Conservation (phyloP, 53 echinoderm and acorn worm genomes). For the Echinarachnius parma region DNA sequence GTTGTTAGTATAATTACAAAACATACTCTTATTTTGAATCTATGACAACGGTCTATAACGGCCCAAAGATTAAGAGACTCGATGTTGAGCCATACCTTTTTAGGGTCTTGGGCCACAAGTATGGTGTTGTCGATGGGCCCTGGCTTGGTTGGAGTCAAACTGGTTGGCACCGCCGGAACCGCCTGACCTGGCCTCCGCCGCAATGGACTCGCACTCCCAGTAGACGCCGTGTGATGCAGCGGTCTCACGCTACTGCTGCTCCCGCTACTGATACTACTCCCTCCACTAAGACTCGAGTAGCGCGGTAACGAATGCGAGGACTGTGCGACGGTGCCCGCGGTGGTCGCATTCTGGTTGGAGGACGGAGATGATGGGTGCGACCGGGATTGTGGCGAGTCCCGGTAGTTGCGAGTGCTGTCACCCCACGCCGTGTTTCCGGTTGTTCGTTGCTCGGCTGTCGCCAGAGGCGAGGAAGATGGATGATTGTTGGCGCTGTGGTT, state of each 20-base stretch:
- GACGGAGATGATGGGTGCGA: conserved; percentile 34
- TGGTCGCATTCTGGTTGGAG: conserved; percentile 33
- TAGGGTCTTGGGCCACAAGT: conserved; percentile 73
- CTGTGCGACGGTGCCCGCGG: not conserved
- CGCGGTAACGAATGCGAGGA: conserved; percentile 38
- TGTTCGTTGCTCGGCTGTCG: conserved; percentile 18
- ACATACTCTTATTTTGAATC: no score
- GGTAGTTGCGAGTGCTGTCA: conserved; percentile 21
- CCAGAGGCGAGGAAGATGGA: conserved; percentile 31
- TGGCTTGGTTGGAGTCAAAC: conserved; percentile 62
- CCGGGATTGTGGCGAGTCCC: conserved; percentile 46
- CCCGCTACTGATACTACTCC: no score
- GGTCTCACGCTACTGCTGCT: conserved; percentile 45
- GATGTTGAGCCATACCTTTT: conserved; percentile 90
- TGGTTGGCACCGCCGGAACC: conserved; percentile 27
- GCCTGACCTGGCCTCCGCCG: conserved; percentile 54
- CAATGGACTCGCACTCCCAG: conserved; percentile 40
- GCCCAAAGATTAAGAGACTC: no score
- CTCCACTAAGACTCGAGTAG: conserved; percentile 30
- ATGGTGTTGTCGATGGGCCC: conserved; percentile 86
- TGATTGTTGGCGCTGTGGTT: conserved; percentile 42
- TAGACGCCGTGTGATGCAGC: conserved; percentile 22
- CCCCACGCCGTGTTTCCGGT: conserved; percentile 61
- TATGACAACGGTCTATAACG: no score
- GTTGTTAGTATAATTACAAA: no score